A percentile compares a stretch with the other conserved stretches of the same genome.
phyloP scores from a whole-genome alignment of 2,113 vertebrate genomes.

The Shinisaurus crocodilurus region DNA sequence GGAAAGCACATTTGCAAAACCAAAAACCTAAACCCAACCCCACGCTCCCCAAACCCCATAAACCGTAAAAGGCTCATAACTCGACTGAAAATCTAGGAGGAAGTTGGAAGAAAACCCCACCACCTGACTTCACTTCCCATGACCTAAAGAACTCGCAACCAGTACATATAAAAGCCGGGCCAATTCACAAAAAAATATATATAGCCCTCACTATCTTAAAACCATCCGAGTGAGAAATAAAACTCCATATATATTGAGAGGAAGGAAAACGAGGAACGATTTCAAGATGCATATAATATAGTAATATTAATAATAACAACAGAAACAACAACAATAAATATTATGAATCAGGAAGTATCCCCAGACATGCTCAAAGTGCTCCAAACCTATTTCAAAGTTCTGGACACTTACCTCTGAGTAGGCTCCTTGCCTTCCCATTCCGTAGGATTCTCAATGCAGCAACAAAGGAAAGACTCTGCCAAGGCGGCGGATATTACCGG shows the following conservation, averaged over 20 bases:
- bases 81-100: neutral
- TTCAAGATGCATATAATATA: neutral
- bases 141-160: neutral
- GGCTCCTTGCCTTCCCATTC: neutral
- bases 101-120: neutral
- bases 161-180: neutral
- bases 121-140: neutral
- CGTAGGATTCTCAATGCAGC: neutral
- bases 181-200: neutral
- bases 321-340: neutral
- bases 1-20: neutral
- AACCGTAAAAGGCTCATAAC: neutral
- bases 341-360: neutral
- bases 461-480: neutral
- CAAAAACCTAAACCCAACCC: too few relatives aligned
- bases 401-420: neutral
- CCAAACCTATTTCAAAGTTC: slow-evolving; percentile 4
- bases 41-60: neutral
- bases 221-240: neutral
- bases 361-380: neutral
- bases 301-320: too few relatives aligned
- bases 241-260: neutral
- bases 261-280: neutral
- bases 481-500: neutral
- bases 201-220: neutral